Evolutionary conservation across 2,888 invertebrate species (phyloP).

Genomic region (Spodoptera picta): DNA sequence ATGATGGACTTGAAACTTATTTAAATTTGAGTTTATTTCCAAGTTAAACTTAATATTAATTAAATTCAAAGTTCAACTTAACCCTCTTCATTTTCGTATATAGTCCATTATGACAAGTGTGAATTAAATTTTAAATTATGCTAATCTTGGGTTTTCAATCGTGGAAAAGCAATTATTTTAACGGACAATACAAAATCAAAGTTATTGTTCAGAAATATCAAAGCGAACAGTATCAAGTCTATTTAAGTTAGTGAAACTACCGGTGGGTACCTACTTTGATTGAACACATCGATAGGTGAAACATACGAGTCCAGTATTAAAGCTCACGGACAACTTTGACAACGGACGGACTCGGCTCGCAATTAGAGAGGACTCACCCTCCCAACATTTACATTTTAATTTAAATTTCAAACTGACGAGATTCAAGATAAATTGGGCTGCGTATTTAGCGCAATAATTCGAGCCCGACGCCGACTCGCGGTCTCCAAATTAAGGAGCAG

Average conservation of each 20-base stretch:
- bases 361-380: conserved; percentile 81
- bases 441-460: conserved; percentile 86
- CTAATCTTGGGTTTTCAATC: too few relatives aligned
- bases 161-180: background rate
- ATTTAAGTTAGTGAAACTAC: conserved; percentile 23
- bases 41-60: too few relatives aligned
- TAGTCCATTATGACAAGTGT: too few relatives aligned
- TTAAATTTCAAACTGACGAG: conserved; percentile 86
- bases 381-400: conserved; percentile 88
- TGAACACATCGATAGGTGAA: conserved; percentile 53
- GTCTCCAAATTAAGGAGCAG: conserved; percentile 78
- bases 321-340: conserved; percentile 74
- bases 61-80: too few relatives aligned
- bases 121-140: too few relatives aligned
- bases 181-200: background rate
- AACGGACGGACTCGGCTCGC: conserved; percentile 77
- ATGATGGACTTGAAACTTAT: too few relatives aligned
- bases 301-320: conserved; percentile 63
- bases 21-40: too few relatives aligned
- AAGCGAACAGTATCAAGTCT: background rate
- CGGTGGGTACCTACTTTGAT: conserved; percentile 27
- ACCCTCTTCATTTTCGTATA: too few relatives aligned
- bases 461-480: conserved; percentile 74
- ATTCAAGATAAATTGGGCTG: conserved; percentile 85
- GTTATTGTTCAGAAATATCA: background rate